Conservation (phyloP, 1,140 invertebrate genomes). For the Pantala flavescens region DNA sequence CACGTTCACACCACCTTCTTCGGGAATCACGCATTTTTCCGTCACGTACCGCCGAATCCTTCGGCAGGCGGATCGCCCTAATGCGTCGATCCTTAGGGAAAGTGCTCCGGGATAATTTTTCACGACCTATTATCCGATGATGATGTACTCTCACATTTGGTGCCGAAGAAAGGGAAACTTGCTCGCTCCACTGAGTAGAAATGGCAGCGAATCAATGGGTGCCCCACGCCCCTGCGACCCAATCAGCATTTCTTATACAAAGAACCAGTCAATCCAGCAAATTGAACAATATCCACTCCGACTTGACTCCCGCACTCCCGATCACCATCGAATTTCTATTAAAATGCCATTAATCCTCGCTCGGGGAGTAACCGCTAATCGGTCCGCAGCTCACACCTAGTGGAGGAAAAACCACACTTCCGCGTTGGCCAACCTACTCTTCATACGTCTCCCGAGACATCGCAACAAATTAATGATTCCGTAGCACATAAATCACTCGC, state of each 20-base stretch:
- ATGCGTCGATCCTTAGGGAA: too few relatives aligned
- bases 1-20: too few relatives aligned
- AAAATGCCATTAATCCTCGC: constrained; percentile 20
- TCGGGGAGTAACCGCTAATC: background rate
- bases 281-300: constrained; percentile 16
- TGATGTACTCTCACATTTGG: too few relatives aligned
- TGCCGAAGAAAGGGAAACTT: too few relatives aligned
- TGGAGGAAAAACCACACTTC: background rate
- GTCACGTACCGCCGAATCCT: too few relatives aligned
- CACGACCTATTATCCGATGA: too few relatives aligned
- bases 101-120: too few relatives aligned
- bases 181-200: too few relatives aligned
- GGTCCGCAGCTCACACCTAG: background rate
- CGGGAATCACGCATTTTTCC: too few relatives aligned
- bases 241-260: constrained; percentile 18
- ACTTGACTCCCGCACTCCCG: background rate
- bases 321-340: constrained; percentile 22
- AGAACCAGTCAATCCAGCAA: constrained; percentile 15
- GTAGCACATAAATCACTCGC: constrained; percentile 16
- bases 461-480: constrained; percentile 14
- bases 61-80: too few relatives aligned
- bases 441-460: background rate
- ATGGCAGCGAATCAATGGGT: too few relatives aligned
- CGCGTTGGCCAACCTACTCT: background rate
- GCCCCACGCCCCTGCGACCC: background rate